Base-by-base conservation (phyloP, 2,888 invertebrate species). In the Junonia oenone region DNA sequence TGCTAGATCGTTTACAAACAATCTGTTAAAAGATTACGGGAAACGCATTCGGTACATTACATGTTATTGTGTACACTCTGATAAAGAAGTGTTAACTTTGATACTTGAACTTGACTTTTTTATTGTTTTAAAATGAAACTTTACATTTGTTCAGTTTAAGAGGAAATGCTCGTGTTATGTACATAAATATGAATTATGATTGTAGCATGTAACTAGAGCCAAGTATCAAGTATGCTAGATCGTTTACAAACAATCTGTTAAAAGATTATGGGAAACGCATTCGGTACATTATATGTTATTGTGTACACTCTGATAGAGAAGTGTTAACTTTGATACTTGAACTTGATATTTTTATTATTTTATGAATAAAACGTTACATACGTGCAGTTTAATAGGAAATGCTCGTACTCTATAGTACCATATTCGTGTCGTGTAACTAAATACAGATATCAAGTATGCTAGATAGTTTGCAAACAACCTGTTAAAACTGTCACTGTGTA, bases 1-100 rank as follows among this genome's bases (percentile, higher is more conserved):
- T 72, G 76, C 78, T 69, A 82, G 76, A 78, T 81, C 72, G 69
- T 69, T 69, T 71, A 58, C 66, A 80, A 83, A 81, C 75, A 73
- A 69, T 77, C 76, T 80, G 83, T 79, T 81, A 83, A 79, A 81
- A 83, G 68, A 78, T 78, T 83, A 82, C 77, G 78, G 51, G 47
- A 47, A 47, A 53, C 47, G 47, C 53, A 31, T 47, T 31, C 31
- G 19, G 19, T 17, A 38, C 15, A 29, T 37, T 47, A 37, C 31
- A n/a, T 9, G 47, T 40, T 40, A 40, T 2, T 2, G 2, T n/a
- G 11, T 43, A 43, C 22, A 22, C 13, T 22, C 9, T 8, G 2
- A 43, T 43, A 22, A 0, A 6, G 19, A 13, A 26, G 22, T 43
- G 13, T 5, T 43, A 6, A 43, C 3, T 22, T 26, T 26, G 26